Base-by-base conservation (phyloP, 2,797 vertebrate genomes). In the Parauchenoglanis punctatus region DNA sequence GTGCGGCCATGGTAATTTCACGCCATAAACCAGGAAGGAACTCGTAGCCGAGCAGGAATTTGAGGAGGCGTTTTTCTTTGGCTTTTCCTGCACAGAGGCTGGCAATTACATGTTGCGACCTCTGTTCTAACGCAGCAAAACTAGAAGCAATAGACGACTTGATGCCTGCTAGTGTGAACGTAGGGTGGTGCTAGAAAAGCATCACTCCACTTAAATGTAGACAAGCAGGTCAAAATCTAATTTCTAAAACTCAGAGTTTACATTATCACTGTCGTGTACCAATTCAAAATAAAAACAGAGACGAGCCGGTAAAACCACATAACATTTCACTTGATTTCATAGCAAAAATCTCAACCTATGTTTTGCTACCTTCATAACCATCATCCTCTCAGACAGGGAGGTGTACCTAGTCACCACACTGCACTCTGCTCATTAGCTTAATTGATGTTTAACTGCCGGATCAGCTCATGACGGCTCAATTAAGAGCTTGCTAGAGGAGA, bases 361-460 rank as follows among this genome's bases (percentile, higher is more conserved):
- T 58, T 59, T 25, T 40, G 77, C 28, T 40, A 65, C 44, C 59
- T 44, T 65, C 59, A 70, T 56, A 70, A 68, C 25, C 10, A 23
- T 83, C 63, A 54, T 20, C 18, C n/a, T 54, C 25, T 54, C 63
- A 23, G 61, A 83, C n/a, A 56, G n/a, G 11, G 46, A 35, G 25
- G 18, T 52, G 46, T 68, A 52, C 23, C 49, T 70, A 18, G 44
- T 67, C 44, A 83, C 15, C 83, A 56, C 88, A 52, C 76, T 86
- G 86, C 76, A 88, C 72, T 89, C 61, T 91, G 77, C 93, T 94
- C 93, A 93, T 95, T 94, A 93, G 78, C 91, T 92, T 94, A 96
- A 95, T 93, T 94, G 94, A 94, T 92, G 92, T 94, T 95, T 95
- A 95, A 95, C 93, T 93, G 91, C 83, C 90, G 91, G 91, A 93